A percentile compares a stretch with the other conserved stretches of the same genome.
Evolutionary conservation across 2,888 invertebrate genomes (phyloP).

Genomic region (Abrostola tripartita): DNA sequence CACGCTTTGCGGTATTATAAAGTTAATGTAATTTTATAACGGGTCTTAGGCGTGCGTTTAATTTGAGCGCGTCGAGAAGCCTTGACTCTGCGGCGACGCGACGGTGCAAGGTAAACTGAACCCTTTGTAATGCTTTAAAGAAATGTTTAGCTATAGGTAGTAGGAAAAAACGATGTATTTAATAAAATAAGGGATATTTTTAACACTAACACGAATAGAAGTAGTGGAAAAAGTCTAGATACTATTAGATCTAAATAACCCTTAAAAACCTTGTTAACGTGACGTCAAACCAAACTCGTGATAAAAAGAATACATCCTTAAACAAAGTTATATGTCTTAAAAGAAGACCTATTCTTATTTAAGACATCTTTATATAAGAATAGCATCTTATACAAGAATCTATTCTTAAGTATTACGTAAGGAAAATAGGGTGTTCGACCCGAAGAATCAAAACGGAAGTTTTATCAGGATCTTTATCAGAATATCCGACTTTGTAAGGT

Average conservation of each 20-base stretch:
- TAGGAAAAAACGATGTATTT: constrained; percentile 1
- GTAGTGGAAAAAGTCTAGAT: too few relatives aligned
- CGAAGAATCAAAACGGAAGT: constrained; percentile 2
- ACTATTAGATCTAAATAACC: too few relatives aligned
- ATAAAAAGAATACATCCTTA: too few relatives aligned
- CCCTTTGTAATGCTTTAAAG: constrained; percentile 28
- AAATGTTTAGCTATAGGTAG: constrained; percentile 29
- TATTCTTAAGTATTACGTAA: constrained; percentile 5
- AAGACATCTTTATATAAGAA: too few relatives aligned
- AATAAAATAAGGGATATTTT: not conserved
- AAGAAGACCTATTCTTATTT: too few relatives aligned
- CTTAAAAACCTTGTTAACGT: too few relatives aligned
- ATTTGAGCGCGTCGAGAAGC: constrained; percentile 65
- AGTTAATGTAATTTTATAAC: constrained; percentile 75
- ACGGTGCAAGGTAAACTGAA: constrained; percentile 29
- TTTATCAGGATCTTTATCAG: constrained; percentile 3
- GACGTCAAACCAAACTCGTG: too few relatives aligned
- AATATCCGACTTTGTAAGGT: constrained; percentile 5
- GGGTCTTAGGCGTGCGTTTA: constrained; percentile 69
- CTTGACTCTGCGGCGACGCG: constrained; percentile 40
- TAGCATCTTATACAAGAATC: not conserved
- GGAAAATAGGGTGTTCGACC: constrained; percentile 2
- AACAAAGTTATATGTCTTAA: too few relatives aligned
- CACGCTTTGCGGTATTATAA: constrained; percentile 70
- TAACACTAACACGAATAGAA: too few relatives aligned